phyloP scores from a whole-genome alignment of 2,797 vertebrate species.

The Lithobates pipiens region DNA sequence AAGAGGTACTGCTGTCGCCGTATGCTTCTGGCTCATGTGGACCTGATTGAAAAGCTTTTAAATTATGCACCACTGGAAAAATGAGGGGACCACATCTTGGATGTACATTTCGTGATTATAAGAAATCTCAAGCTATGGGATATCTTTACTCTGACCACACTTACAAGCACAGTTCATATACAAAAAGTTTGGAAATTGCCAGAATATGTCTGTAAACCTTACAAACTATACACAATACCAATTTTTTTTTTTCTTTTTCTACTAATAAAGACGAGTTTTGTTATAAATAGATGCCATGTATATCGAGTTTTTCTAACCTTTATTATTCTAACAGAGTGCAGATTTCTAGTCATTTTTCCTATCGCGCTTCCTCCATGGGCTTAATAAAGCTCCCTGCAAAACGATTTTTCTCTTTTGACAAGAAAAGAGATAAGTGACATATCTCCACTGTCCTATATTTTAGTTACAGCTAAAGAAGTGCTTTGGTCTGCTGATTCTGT shows the following conservation, averaged over 20 bases:
- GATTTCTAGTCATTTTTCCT: background rate
- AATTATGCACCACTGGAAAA: slow-evolving; percentile 97
- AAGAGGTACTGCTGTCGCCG: slow-evolving; percentile 96
- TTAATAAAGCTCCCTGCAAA: background rate
- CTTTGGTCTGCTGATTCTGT: no score
- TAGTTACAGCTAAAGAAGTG: no score
- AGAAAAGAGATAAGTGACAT: no score
- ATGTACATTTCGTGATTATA: background rate
- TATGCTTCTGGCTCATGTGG: slow-evolving; percentile 96
- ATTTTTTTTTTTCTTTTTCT: background rate
- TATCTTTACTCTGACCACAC: background rate
- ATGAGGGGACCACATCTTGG: slow-evolving; percentile 67
- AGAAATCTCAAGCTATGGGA: background rate
- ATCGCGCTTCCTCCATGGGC: background rate
- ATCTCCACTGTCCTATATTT: no score
- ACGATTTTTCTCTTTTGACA: background rate
- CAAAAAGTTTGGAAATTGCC: background rate
- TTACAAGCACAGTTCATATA: background rate
- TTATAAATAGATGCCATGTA: background rate
- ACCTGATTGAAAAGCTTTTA: slow-evolving; percentile 96
- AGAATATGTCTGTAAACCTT: background rate
- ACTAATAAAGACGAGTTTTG: slow-evolving; percentile 23
- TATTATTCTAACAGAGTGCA: background rate
- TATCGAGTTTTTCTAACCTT: background rate
- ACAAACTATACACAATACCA: background rate